Conservation (phyloP, 1,140 invertebrate genomes). For the Lepidurus apus region DNA sequence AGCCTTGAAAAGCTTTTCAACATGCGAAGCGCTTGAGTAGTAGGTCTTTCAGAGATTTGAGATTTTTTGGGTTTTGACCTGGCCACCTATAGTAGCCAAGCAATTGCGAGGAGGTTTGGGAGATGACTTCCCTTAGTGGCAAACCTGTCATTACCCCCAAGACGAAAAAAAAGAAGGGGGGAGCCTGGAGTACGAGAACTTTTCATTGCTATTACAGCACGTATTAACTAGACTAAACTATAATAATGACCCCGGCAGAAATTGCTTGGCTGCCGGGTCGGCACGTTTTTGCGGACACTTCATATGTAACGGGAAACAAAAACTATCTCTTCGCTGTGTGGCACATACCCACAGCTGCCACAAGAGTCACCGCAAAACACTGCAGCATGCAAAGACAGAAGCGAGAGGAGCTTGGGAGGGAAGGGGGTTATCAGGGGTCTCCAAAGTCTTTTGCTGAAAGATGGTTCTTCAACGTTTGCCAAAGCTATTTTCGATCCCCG, state of each 20-base stretch:
- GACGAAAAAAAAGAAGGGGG: background rate
- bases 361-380: slow-evolving; percentile 13
- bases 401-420: background rate
- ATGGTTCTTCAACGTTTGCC: background rate
- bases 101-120: background rate
- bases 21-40: slow-evolving; percentile 5
- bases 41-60: background rate
- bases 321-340: background rate
- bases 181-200: background rate
- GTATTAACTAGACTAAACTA: slow-evolving; percentile 10
- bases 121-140: background rate
- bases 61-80: background rate
- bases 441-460: background rate
- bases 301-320: background rate
- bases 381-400: slow-evolving; percentile 10
- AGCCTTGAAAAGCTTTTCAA: background rate
- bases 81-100: background rate
- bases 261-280: slow-evolving; percentile 11
- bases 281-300: background rate
- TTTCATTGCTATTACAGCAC: background rate
- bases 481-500: slow-evolving; percentile 15
- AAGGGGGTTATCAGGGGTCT: background rate
- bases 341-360: background rate
- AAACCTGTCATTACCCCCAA: background rate
- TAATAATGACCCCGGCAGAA: background rate